Percentiles rank a stretch among this genome's conserved stretches.
Evolutionary conservation across 2,113 vertebrate genomes (phyloP).

Genomic region (Tonatia bakeri): DNA sequence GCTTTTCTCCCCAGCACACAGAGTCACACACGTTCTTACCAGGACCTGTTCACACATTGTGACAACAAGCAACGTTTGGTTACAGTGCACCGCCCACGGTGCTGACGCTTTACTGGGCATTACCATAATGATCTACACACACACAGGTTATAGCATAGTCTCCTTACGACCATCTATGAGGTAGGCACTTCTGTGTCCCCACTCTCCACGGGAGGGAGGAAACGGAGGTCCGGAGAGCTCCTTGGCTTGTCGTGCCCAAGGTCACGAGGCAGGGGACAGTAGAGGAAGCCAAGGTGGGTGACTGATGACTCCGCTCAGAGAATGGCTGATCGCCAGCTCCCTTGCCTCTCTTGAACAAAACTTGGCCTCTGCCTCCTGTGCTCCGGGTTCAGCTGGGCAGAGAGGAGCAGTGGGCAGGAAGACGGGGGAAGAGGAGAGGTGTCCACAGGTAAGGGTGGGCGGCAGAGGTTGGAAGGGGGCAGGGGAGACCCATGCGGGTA

Average conservation of each 20-base stretch:
- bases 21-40: neutral
- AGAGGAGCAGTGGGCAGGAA: neutral
- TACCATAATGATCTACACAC: neutral
- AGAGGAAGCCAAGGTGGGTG: neutral
- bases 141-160: accelerated
- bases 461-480: neutral
- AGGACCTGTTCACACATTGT: neutral
- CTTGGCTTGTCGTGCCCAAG: neutral
- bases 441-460: accelerated
- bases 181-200: neutral
- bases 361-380: neutral
- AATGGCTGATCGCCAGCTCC: neutral
- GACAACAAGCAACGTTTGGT: neutral
- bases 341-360: neutral
- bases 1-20: neutral
- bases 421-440: neutral
- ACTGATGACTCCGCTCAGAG: neutral
- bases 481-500: neutral
- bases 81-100: neutral
- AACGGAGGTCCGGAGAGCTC: neutral
- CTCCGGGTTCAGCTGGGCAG: accelerated
- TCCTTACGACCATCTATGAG: neutral
- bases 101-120: neutral
- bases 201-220: neutral
- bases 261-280: neutral